Conservation (phyloP, 2,113 vertebrate genomes). For the Perccottus glenii region DNA sequence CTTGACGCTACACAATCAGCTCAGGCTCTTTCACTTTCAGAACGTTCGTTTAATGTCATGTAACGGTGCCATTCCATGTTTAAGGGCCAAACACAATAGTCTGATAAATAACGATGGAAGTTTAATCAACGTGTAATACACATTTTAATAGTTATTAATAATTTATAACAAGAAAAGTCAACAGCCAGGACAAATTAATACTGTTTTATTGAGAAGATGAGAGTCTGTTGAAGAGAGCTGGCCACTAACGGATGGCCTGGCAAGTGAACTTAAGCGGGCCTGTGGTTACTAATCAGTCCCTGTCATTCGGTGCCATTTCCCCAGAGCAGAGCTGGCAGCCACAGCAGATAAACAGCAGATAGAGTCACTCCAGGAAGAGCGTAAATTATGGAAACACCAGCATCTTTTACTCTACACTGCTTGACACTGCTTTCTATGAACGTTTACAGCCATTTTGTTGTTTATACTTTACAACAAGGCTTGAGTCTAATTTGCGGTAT, state of each 20-base stretch:
- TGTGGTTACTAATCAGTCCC: slow-evolving; percentile 80
- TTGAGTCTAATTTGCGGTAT: slow-evolving; percentile 5
- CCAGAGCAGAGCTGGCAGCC: slow-evolving; percentile 65
- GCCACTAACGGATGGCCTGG: slow-evolving; percentile 56
- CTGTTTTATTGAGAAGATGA: background rate
- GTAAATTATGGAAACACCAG: slow-evolving; percentile 50
- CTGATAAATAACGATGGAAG: too few relatives aligned
- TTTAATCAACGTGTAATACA: too few relatives aligned
- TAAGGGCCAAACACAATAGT: too few relatives aligned
- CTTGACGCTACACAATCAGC: too few relatives aligned
- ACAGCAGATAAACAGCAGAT: slow-evolving; percentile 71
- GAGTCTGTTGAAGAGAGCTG: slow-evolving; percentile 11
- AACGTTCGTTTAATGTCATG: too few relatives aligned
- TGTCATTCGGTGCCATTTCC: slow-evolving; percentile 79
- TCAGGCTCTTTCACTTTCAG: too few relatives aligned
- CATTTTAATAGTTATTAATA: too few relatives aligned
- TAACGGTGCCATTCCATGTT: too few relatives aligned
- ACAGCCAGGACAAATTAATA: too few relatives aligned
- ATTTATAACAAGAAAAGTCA: too few relatives aligned
- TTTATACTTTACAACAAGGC: too few relatives aligned
- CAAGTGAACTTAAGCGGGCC: slow-evolving; percentile 51
- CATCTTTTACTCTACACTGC: background rate
- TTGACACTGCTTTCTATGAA: background rate
- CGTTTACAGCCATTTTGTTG: too few relatives aligned
- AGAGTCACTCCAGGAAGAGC: slow-evolving; percentile 59